These are phyloP conservation scores for Cheirogaleus medius DNA, from an alignment of 2,113 vertebrate genomes.

Conservation along the genomic window DNA sequence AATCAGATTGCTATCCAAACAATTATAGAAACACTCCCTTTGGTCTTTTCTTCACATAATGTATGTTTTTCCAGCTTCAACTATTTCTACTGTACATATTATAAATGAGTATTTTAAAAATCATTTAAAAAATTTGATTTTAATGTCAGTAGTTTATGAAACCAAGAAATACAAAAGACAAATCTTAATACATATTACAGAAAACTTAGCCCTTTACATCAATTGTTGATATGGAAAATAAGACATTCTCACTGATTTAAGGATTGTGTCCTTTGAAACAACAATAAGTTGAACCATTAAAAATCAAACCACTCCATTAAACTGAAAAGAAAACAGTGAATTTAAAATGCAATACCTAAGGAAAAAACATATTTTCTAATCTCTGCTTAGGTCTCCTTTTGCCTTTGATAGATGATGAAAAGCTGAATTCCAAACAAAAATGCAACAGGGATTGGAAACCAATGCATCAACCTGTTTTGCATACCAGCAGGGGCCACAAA, in stretches of 20 bases:
- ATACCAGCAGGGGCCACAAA: not conserved
- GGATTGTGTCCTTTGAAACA: not conserved
- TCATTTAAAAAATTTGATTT: not conserved
- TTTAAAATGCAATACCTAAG: not conserved
- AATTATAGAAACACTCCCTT: not conserved
- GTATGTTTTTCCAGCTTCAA: not conserved
- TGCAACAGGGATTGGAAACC: not conserved
- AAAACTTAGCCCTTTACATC: not conserved
- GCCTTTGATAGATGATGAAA: not conserved
- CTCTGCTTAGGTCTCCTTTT: not conserved
- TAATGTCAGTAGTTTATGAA: not conserved
- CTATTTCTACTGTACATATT: not conserved
- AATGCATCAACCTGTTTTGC: not conserved
- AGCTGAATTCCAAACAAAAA: not conserved
- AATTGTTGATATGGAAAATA: not conserved
- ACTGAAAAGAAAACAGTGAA: not conserved
- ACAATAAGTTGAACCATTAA: constrained; percentile 4
- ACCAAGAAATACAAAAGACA: not conserved
- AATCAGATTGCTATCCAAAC: not conserved
- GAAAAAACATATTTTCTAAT: not conserved
- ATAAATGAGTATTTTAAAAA: not conserved
- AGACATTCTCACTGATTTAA: not conserved
- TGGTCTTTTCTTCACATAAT: not conserved
- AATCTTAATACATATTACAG: not conserved
- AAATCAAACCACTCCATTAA: not conserved